Evolutionary conservation across 2,113 vertebrate genomes (phyloP), one percentile per base, ranked within the genome.

Genomic region (Austrofundulus limnaeus): DNA sequence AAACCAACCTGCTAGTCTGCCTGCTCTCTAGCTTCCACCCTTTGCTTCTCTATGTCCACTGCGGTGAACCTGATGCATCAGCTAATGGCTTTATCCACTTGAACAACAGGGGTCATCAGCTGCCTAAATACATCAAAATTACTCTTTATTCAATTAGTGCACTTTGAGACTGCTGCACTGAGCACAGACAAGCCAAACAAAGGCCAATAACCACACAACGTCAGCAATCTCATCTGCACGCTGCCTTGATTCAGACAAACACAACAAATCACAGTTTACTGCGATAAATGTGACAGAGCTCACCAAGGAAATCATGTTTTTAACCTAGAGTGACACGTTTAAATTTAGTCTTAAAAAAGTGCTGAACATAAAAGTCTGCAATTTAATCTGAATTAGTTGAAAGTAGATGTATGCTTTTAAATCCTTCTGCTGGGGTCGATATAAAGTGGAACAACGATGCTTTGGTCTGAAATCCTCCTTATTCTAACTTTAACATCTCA

Each of bases 111-210:
- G 85, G 70, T 88, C 83, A 86, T 78, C 80, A 73, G 62, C 77
- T 82, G 80, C 78, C 72, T 86, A 83, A 88, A 85, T 69, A 70
- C 80, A 87, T 88, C 67, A 73, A 71, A 85, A 85, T 88, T 82
- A 79, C 61, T 52, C 65, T 71, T 78, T 67, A 83, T 80, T 78
- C 74, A 83, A 85, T 88, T 80, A 85, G 76, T 24, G 53, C 66
- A 21, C 66, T 78, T 69, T 59, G 14, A 60, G 45, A 57, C 45
- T 16, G 42, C 60, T 60, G 55, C n/a, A 41, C 49, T 15, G 57
- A 62, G 57, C 19, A 41, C 11, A 47, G 5, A 42, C n/a, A 19
- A 28, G 7, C 8, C 50, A 34, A 69, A 60, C 11, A 5, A 57
- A 66, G n/a, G 17, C 19, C 23, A 28, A 34, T 9, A 49, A 16